Conservation (phyloP, 2,797 vertebrate genomes). For the Moxostoma hubbsi region DNA sequence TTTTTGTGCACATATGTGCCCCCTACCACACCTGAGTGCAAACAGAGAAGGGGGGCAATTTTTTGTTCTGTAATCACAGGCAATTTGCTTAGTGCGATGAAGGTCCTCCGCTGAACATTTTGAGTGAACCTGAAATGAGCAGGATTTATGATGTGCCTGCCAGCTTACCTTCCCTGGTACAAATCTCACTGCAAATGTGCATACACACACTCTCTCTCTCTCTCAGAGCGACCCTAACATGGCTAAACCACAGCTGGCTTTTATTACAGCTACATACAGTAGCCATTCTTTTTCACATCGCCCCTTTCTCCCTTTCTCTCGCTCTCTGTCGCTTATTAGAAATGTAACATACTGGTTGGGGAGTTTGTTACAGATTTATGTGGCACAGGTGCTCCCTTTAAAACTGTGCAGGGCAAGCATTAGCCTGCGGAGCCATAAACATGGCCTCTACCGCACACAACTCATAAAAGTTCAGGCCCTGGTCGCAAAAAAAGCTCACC, state of each 20-base stretch:
- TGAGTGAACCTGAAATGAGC: conserved; percentile 67
- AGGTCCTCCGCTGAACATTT: conserved; percentile 54
- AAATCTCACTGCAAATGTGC: conserved; percentile 70
- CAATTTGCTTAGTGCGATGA: conserved; percentile 66
- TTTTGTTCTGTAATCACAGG: conserved; percentile 65
- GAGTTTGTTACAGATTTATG: conserved; percentile 90
- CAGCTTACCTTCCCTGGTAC: conserved; percentile 69
- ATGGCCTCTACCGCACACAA: conserved; percentile 36
- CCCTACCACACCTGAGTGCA: conserved; percentile 35
- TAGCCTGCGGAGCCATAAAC: conserved; percentile 56
- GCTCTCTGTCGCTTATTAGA: conserved; percentile 89
- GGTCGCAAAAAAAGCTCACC: neutral
- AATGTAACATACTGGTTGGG: conserved; percentile 85
- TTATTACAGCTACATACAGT: conserved; percentile 87
- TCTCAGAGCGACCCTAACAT: conserved; percentile 67
- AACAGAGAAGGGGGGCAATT: conserved; percentile 45
- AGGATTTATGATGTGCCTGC: conserved; percentile 75
- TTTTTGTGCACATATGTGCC: conserved; percentile 46
- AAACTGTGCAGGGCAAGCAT: conserved; percentile 63
- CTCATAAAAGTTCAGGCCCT: conserved; percentile 44
- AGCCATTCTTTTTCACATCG: conserved; percentile 93
- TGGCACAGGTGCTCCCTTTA: conserved; percentile 82
- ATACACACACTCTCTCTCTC: conserved; percentile 31
- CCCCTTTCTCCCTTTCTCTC: conserved; percentile 71
- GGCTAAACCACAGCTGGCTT: conserved; percentile 89